phyloP scores from a whole-genome alignment of 1,140 invertebrate species.

The Marisa cornuarietis region DNA sequence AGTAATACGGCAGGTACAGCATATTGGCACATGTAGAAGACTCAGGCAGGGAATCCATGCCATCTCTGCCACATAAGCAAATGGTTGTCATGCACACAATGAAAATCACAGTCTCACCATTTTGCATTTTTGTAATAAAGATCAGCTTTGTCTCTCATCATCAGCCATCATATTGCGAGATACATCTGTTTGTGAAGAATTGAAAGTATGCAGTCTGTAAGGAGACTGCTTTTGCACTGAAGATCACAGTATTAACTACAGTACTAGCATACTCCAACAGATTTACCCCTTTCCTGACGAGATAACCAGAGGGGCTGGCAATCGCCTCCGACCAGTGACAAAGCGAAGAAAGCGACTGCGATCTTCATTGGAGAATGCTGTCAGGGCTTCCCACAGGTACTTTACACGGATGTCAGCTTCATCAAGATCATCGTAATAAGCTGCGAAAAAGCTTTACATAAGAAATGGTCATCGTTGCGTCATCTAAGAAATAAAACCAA shows the following conservation, averaged over 20 bases:
- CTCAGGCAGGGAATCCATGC: constrained; percentile 61
- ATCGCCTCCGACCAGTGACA: constrained; percentile 62
- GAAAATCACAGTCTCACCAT: too few relatives aligned
- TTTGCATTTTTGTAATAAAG: too few relatives aligned
- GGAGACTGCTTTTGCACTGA: too few relatives aligned
- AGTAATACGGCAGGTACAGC: constrained; percentile 63
- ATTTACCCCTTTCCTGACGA: constrained; percentile 61
- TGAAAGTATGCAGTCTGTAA: too few relatives aligned
- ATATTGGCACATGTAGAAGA: constrained; percentile 65
- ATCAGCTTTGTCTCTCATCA: too few relatives aligned
- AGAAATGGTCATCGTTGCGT: background rate
- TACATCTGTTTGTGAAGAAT: too few relatives aligned
- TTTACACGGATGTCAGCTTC: constrained; percentile 59
- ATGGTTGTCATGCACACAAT: too few relatives aligned
- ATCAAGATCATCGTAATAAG: constrained; percentile 63
- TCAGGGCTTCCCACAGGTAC: constrained; percentile 63
- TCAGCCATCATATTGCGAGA: too few relatives aligned
- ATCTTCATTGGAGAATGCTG: constrained; percentile 64
- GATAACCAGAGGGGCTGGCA: constrained; percentile 62
- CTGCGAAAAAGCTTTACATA: constrained; percentile 30
- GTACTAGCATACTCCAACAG: background rate
- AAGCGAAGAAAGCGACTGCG: constrained; percentile 64
- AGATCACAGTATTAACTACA: too few relatives aligned
- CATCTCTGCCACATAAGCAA: constrained; percentile 41
- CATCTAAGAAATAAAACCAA: too few relatives aligned